Base-by-base conservation (phyloP, 2,888 invertebrate genomes). In the Bedellia somnulentella region DNA sequence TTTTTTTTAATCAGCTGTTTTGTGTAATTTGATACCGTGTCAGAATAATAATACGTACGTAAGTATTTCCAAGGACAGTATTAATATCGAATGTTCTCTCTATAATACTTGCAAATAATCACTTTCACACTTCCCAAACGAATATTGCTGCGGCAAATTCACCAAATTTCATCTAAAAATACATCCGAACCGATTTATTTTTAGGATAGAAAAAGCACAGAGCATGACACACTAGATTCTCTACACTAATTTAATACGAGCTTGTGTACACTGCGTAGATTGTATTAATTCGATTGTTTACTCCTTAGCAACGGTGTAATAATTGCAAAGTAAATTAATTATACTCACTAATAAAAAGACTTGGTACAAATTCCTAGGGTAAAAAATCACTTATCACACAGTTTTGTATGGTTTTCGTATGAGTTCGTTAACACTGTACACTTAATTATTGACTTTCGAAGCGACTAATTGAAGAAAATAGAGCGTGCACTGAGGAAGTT, bases 81-180 rank as follows among this genome's bases (percentile, higher is more conserved):
- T n/a, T n/a, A n/a, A n/a, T n/a, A n/a, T n/a, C n/a, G n/a, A n/a
- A n/a, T n/a, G n/a, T n/a, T n/a, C n/a, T 42, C 37, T 42, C 40
- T 40, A 40, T 43, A 40, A 42, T 36, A 42, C 47, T 47, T 40
- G 50, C 48, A 49, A 45, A 56, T 55, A 44, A 53, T 42, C 57
- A 67, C 63, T 70, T 67, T 64, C 66, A 55, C 59, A 56, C 56
- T 49, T 56, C 57, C 59, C 56, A 56, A n/a, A 58, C 57, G 47
- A 47, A 52, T 44, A 53, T 53, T 51, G 43, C 55, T 52, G 53
- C 53, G 51, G 61, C 63, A 53, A 66, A 66, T 56, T 62, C 57
- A 59, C 62, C 55, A 64, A 68, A 63, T 68, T 55, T 53, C 44
- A 50, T 53, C 67, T 62, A 50, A 61, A 70, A 71, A 68, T 68